phyloP scores from a whole-genome alignment of 2,888 invertebrate genomes.

The Harpalus rufipes region DNA sequence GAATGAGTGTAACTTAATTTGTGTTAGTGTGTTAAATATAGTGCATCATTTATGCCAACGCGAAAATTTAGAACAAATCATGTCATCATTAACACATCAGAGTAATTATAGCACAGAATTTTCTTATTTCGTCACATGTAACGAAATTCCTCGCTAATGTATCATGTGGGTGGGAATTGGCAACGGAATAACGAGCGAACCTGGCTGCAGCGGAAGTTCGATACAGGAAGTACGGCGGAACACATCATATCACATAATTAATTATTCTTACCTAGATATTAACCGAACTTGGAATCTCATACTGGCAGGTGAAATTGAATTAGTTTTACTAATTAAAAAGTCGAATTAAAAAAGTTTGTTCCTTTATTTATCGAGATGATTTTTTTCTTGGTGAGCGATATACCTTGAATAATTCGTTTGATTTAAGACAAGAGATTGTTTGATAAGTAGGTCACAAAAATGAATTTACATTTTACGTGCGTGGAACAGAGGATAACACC shows the following conservation, averaged over 20 bases:
- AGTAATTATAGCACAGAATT: constrained; percentile 23
- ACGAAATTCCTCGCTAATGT: constrained; percentile 47
- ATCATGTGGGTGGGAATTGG: constrained; percentile 38
- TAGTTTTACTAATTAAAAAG: constrained; percentile 60
- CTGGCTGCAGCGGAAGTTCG: constrained; percentile 28
- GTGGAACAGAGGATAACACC: constrained; percentile 28
- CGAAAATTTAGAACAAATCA: constrained; percentile 5
- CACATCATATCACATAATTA: constrained; percentile 24
- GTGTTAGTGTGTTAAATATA: background rate
- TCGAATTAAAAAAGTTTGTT: constrained; percentile 58
- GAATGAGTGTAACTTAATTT: background rate
- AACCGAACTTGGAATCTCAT: constrained; percentile 29
- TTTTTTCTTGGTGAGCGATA: constrained; percentile 56
- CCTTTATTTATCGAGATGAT: constrained; percentile 54
- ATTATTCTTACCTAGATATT: constrained; percentile 26
- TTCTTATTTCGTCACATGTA: constrained; percentile 40
- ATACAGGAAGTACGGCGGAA: constrained; percentile 33
- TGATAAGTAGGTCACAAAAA: constrained; percentile 63
- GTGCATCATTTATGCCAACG: background rate
- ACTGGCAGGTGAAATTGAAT: constrained; percentile 60
- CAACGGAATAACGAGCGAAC: constrained; percentile 9
- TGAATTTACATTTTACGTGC: constrained; percentile 62
- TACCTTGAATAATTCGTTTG: constrained; percentile 60
- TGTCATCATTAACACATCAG: background rate
- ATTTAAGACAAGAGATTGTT: constrained; percentile 58